Base-by-base conservation (phyloP, 1,140 invertebrate species). In the Drosophila pandora region DNA sequence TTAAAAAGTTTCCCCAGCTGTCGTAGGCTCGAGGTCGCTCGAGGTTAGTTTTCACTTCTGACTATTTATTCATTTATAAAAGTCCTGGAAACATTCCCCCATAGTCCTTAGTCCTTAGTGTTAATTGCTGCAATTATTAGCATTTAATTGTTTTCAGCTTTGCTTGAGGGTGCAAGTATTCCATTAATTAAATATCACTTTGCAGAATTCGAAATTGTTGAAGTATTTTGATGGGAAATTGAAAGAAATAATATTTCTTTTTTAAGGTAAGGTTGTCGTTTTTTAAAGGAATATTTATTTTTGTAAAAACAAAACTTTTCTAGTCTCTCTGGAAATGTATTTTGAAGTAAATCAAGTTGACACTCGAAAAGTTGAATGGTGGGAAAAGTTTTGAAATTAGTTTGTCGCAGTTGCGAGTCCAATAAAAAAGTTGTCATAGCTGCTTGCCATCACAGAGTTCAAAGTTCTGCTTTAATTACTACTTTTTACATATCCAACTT, bases 341-440 rank as follows among this genome's bases (percentile, higher is more conserved):
- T 59, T 56, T 6, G n/a, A 30, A 79, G 65, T 67, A 52, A 70
- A 49, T 72, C 71, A 72, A 56, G 70, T 73, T 74, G 23, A 5
- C 25, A 21, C 10, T 21, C n/a, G 9, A 41, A 48, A 41, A 70
- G 32, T 21, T 2, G 2, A 21, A 28, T 28, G 25, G 25, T 28
- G 5, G 45, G 48, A 47, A 71, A 79, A 83, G 57, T 84, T 83
- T 74, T 67, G 67, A 79, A 82, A 84, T 79, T 76, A 83, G 69
- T 83, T 76, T 53, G 25, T 9, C 50, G 54, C 50, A 72, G 55
- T 72, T 72, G 53, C n/a, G 48, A 54, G 39, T 45, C n/a, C 52
- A 30, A 28, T 43, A 17, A 22, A 34, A 70, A 61, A 79, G 75
- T 83, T 70, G 22, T 41, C 7, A 32, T 12, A 10, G 13, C 23